These are phyloP conservation scores for Peromyscus leucopus DNA, from an alignment of 2,113 vertebrate species.

Conservation along the genomic window DNA sequence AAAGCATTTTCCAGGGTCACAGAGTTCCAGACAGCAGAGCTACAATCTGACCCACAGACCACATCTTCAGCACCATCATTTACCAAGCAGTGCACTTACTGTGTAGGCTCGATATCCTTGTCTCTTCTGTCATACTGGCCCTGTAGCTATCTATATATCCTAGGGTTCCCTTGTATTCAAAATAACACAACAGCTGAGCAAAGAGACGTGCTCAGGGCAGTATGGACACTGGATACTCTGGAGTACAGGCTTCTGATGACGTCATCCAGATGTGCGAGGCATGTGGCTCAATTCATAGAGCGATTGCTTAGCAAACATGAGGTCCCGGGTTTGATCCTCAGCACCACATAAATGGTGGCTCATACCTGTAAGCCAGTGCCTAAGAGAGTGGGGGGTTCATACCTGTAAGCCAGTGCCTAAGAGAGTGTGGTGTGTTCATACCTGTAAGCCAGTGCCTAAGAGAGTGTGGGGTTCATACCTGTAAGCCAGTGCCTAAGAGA, in stretches of 20 bases:
- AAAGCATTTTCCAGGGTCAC: not conserved
- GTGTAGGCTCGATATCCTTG: not conserved
- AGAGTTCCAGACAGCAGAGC: not conserved
- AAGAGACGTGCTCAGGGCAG: not conserved
- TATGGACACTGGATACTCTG: not conserved
- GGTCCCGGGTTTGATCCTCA: not conserved
- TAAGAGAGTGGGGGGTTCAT: not conserved
- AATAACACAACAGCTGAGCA: not conserved
- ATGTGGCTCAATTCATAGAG: not conserved
- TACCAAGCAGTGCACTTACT: too few relatives aligned
- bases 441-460: not conserved
- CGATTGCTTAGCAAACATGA: rapidly evolving
- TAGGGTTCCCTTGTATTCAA: not conserved
- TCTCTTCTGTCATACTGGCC: not conserved
- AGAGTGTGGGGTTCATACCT: too few relatives aligned
- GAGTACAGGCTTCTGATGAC: not conserved
- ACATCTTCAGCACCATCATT: not conserved
- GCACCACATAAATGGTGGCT: not conserved
- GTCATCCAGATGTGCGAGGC: not conserved
- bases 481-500: not conserved
- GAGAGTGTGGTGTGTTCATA: not conserved
- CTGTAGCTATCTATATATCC: rapidly evolving
- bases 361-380: too few relatives aligned
- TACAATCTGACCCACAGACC: not conserved
- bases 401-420: not conserved